Evolutionary conservation across 2,113 vertebrate species (phyloP).

Genomic region (Cyprinodon brontotheroides): DNA sequence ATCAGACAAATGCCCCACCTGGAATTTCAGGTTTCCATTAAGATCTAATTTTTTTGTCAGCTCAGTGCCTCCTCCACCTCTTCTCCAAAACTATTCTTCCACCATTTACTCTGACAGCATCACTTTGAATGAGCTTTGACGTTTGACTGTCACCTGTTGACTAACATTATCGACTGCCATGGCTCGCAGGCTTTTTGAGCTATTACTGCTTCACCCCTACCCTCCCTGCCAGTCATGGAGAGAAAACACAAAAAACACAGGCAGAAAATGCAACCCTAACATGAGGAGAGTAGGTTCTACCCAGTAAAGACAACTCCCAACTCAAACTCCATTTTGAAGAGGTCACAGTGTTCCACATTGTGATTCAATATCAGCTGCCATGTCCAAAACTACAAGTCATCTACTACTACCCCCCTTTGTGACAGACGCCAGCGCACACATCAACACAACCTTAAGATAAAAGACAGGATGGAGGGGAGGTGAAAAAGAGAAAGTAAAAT

Average conservation of each 20-base stretch:
- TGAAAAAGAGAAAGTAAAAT: conserved; percentile 51
- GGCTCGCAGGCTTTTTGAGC: conserved; percentile 39
- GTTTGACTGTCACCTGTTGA: conserved; percentile 72
- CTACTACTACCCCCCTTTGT: conserved; percentile 36
- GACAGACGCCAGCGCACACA: conserved; percentile 60
- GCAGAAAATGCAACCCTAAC: conserved; percentile 32
- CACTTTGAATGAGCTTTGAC: conserved; percentile 43
- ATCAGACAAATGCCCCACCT: conserved; percentile 64
- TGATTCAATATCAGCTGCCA: conserved; percentile 73
- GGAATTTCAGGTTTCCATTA: conserved; percentile 45
- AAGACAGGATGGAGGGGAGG: conserved; percentile 35
- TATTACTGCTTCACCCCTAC: not conserved
- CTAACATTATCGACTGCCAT: conserved; percentile 41
- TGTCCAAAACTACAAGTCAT: conserved; percentile 68
- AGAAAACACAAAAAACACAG: conserved; percentile 20
- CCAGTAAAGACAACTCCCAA: conserved; percentile 68
- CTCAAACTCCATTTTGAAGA: conserved; percentile 73
- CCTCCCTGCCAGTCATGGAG: conserved; percentile 1
- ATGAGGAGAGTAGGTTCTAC: conserved; percentile 40
- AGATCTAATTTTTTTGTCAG: conserved; percentile 33
- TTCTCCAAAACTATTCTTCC: conserved; percentile 36
- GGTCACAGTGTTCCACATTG: conserved; percentile 78
- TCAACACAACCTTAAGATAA: conserved; percentile 48
- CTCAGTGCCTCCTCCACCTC: not conserved
- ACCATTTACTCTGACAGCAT: conserved; percentile 38